Evolutionary conservation across 2,888 invertebrate genomes (phyloP).

Genomic region (Drosophila colorata): DNA sequence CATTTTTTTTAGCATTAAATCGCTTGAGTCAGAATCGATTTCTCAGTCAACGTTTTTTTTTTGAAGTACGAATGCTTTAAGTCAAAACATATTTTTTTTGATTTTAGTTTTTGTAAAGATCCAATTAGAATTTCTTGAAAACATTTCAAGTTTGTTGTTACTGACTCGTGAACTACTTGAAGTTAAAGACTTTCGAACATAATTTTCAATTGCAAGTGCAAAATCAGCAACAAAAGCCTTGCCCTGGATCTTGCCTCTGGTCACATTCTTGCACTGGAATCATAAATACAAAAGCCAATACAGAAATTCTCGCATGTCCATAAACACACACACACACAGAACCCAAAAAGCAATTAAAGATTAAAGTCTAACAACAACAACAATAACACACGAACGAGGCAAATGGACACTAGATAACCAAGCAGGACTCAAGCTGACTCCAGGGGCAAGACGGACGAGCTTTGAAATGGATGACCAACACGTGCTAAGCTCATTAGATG

Average conservation of each 20-base stretch:
- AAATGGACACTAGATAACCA: slow-evolving; percentile 27
- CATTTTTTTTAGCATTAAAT: no score
- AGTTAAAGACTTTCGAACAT: neutral
- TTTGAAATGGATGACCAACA: slow-evolving; percentile 65
- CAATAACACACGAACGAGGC: slow-evolving; percentile 1
- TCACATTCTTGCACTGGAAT: slow-evolving; percentile 16
- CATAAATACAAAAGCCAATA: slow-evolving; percentile 50
- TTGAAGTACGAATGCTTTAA: no score
- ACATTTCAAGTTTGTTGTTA: neutral
- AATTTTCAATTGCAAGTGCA: slow-evolving; percentile 14
- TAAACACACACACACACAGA: slow-evolving; percentile 6
- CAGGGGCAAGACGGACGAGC: neutral
- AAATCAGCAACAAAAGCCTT: slow-evolving; percentile 3
- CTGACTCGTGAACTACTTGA: neutral
- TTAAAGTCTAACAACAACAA: slow-evolving; percentile 53
- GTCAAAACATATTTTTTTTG: no score
- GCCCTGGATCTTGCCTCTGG: neutral
- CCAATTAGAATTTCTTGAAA: neutral
- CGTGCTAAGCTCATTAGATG: slow-evolving; percentile 78
- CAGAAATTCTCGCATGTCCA: slow-evolving; percentile 10
- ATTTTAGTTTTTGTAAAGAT: neutral
- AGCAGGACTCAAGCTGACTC: slow-evolving; percentile 6
- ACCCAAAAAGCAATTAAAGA: slow-evolving; percentile 73
- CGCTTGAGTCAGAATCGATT: no score
- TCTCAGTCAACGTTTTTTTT: no score